Evolutionary conservation across 2,113 vertebrate species (phyloP), one percentile per base, ranked within the genome.

Genomic region (Barbus barbus): DNA sequence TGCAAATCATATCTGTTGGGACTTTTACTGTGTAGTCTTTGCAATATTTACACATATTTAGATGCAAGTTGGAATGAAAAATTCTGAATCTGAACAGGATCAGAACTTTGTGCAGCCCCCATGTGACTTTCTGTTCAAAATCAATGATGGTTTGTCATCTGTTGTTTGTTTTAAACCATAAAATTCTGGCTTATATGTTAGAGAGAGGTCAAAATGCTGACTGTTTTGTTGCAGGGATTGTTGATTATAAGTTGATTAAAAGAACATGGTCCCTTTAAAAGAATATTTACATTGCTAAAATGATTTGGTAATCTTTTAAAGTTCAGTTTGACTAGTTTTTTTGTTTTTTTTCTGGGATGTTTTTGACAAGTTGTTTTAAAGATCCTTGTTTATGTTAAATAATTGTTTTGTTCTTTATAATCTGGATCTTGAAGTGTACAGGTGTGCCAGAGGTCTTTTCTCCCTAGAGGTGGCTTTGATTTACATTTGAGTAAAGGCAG

Each of bases 401-500:
- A 24, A 26, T 26, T 46, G 53, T 72, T 78, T 71, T 63, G 38
- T 13, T 53, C 13, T 48, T 53, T 24, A 8, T 4, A 63, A 67
- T 61, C 44, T 18, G 28, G 16, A 9, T 18, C 56, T 20, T 41
- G n/a, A 51, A 18, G 18, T 24, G 22, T 78, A 46, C 81, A 86
- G 81, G 84, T 82, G 69, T 18, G 69, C 44, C 84, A 77, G 36
- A 61, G 26, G 46, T 48, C 8, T 38, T 69, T 31, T 83, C 22
- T 73, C 31, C 53, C 5, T 69, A 22, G 74, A 71, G 73, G 22
- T 65, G 31, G n/a, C 48, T 78, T 83, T 60, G 44, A 67, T 81
- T 84, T 84, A 86, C 85, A 58, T 31, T 36, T 83, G 82, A 80
- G 33, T 69, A 20, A 78, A 60, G n/a, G 9, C 83, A 81, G 78